phyloP scores from a whole-genome alignment of 2,888 invertebrate species.

The Cartodere bifasciata region DNA sequence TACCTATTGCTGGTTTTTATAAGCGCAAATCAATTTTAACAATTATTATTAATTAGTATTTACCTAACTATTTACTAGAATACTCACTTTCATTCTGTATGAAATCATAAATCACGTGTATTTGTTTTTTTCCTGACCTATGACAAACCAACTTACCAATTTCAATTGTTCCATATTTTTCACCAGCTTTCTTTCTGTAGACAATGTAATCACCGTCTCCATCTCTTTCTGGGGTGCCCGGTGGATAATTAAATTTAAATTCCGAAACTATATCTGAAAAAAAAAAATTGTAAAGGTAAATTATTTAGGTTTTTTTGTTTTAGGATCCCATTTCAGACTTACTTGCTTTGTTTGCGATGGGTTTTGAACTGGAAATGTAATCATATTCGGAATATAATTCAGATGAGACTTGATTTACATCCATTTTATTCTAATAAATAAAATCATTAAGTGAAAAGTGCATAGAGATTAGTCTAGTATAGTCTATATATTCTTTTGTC shows the following conservation, averaged over 20 bases:
- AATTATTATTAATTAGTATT: too few relatives aligned
- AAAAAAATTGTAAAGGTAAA: conserved; percentile 6
- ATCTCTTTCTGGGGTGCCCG: conserved; percentile 38
- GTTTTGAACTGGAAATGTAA: conserved; percentile 39
- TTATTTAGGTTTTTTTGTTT: not conserved
- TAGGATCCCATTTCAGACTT: conserved; percentile 15
- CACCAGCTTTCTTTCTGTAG: conserved; percentile 30
- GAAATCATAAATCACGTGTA: too few relatives aligned
- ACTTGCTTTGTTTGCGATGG: conserved; percentile 30
- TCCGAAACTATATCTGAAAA: conserved; percentile 57
- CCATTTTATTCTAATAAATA: too few relatives aligned
- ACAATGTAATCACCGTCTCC: conserved; percentile 61
- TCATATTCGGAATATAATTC: conserved; percentile 62
- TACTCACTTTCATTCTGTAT: too few relatives aligned
- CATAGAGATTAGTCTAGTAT: too few relatives aligned
- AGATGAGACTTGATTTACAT: conserved; percentile 56
- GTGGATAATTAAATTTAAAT: conserved; percentile 51
- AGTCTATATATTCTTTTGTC: too few relatives aligned
- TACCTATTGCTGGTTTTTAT: too few relatives aligned
- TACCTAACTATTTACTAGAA: too few relatives aligned
- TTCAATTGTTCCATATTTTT: conserved; percentile 38
- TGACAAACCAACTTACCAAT: conserved; percentile 41
- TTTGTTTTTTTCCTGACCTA: not conserved
- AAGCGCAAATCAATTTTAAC: too few relatives aligned
- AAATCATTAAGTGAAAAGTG: too few relatives aligned